Evolutionary conservation across 64 coral and sea anemone genomes (phyloP).

Genomic region (Pachyseris speciosa): DNA sequence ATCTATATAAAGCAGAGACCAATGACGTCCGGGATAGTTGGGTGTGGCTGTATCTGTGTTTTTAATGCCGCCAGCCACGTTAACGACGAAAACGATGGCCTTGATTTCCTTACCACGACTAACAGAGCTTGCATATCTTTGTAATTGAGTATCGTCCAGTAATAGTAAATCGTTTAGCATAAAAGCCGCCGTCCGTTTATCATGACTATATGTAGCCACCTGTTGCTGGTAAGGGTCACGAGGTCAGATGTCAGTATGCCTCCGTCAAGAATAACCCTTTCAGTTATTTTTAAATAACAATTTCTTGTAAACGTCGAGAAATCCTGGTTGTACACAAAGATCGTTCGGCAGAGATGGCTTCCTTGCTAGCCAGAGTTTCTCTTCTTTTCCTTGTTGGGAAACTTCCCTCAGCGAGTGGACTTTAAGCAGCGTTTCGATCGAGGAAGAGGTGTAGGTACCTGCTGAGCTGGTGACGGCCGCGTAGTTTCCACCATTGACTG

Average conservation of each 20-base stretch:
- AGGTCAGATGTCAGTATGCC: too few relatives aligned
- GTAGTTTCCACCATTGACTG: constrained; percentile 10
- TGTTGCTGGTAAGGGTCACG: too few relatives aligned
- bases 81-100: too few relatives aligned
- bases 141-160: too few relatives aligned
- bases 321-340: constrained; percentile 9
- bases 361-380: constrained; percentile 31
- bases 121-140: too few relatives aligned
- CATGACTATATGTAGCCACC: neutral
- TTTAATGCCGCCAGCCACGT: too few relatives aligned
- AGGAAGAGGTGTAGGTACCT: constrained; percentile 37
- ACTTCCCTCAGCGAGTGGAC: constrained; percentile 49
- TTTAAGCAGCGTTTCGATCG: constrained; percentile 17
- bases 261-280: neutral
- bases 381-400: neutral
- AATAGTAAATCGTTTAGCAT: too few relatives aligned
- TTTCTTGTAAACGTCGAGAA: neutral
- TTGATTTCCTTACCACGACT: too few relatives aligned
- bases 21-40: constrained; percentile 17
- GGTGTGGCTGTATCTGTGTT: too few relatives aligned
- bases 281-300: neutral
- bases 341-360: neutral
- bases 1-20: constrained; percentile 38
- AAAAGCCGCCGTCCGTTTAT: too few relatives aligned
- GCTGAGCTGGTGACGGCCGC: constrained; percentile 23